These are phyloP conservation scores for Metopia argyrocephala DNA, from an alignment of 2,888 invertebrate species.

Conservation along the genomic window DNA sequence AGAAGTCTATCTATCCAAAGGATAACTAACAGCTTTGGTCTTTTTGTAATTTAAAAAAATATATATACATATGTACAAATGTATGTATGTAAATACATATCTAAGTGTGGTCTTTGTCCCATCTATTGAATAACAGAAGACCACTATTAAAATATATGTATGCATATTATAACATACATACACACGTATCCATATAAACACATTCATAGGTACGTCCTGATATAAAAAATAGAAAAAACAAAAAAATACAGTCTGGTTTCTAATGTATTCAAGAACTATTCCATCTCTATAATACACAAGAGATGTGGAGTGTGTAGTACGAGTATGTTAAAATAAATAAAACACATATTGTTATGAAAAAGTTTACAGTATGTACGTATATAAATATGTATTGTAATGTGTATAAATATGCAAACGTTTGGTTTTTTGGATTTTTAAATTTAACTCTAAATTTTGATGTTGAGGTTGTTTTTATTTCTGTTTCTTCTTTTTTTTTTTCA, in stretches of 20 bases:
- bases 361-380: background rate
- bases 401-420: slow-evolving; percentile 41
- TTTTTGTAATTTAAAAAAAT: slow-evolving; percentile 47
- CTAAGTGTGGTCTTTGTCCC: slow-evolving; percentile 19
- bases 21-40: slow-evolving; percentile 39
- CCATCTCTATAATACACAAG: slow-evolving; percentile 8
- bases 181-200: background rate
- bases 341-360: too few species aligned
- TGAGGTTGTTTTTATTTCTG: too few species aligned
- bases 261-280: slow-evolving; percentile 16
- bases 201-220: too few species aligned
- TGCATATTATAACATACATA: background rate
- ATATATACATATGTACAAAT: too few species aligned
- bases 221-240: too few species aligned
- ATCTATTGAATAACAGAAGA: slow-evolving; percentile 10
- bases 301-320: background rate
- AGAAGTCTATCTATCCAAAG: slow-evolving; percentile 31
- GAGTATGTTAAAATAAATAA: background rate
- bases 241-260: background rate
- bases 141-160: slow-evolving; percentile 1
- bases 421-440: slow-evolving; percentile 47
- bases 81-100: too few species aligned
- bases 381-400: slow-evolving; percentile 5
- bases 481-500: slow-evolving; percentile 44
- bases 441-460: too few species aligned